Percentiles rank a stretch among this genome's conserved stretches.
Evolutionary conservation across 2,888 invertebrate species (phyloP).

Genomic region (Tiliacea citrago): DNA sequence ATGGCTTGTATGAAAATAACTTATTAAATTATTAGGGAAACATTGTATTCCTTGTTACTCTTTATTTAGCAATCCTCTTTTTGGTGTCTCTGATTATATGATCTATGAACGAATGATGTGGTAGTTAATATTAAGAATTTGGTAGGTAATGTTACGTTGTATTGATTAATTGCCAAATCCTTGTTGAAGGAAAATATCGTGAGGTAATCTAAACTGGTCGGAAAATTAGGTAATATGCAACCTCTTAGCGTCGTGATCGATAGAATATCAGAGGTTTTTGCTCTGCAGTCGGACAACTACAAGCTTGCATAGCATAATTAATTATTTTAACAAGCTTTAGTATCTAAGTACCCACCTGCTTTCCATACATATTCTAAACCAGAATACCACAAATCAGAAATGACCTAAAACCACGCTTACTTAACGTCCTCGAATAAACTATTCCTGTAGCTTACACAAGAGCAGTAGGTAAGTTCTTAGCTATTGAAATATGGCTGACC

Average conservation of each 20-base stretch:
- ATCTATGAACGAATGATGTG: too few relatives aligned
- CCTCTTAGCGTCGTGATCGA: neutral
- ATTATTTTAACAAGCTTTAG: slow-evolving; percentile 6
- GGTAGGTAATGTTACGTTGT: too few relatives aligned
- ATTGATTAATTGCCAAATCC: too few relatives aligned
- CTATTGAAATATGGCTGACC: slow-evolving; percentile 34
- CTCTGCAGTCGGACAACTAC: neutral
- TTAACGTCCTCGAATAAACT: slow-evolving; percentile 42
- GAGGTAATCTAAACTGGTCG: too few relatives aligned
- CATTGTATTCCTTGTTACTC: too few relatives aligned
- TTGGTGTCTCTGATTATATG: neutral
- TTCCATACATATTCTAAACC: slow-evolving; percentile 48
- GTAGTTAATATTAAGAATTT: too few relatives aligned
- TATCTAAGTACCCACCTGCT: slow-evolving; percentile 18
- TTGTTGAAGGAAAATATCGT: too few relatives aligned
- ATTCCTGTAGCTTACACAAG: slow-evolving; percentile 56
- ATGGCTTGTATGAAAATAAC: too few relatives aligned
- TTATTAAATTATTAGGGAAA: too few relatives aligned
- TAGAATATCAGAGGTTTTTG: neutral
- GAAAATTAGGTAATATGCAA: neutral
- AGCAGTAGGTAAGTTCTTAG: slow-evolving; percentile 3
- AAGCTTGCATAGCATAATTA: neutral
- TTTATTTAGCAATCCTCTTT: too few relatives aligned
- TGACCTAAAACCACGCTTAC: slow-evolving; percentile 50
- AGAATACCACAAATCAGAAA: slow-evolving; percentile 49